These are phyloP conservation scores for Hemithea aestivaria DNA, from an alignment of 2,888 invertebrate species.

Conservation along the genomic window DNA sequence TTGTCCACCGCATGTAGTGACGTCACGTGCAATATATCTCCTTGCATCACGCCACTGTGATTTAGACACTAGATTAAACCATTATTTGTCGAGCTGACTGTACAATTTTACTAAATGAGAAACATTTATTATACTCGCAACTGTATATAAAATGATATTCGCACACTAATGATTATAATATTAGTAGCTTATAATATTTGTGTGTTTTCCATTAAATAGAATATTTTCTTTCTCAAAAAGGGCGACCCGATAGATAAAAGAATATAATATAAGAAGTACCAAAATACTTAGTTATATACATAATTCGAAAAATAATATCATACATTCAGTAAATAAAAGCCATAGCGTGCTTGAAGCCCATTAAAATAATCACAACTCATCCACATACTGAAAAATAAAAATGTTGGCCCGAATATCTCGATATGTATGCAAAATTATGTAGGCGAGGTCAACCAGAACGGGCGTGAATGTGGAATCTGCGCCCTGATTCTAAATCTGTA, in stretches of 20 bases:
- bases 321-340: too few relatives aligned
- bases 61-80: slow-evolving; percentile 20
- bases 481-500: slow-evolving; percentile 18
- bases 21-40: slow-evolving; percentile 21
- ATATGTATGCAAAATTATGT: slow-evolving; percentile 26
- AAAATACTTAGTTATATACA: too few relatives aligned
- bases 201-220: too few relatives aligned
- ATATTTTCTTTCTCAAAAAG: too few relatives aligned
- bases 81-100: slow-evolving; percentile 24
- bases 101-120: slow-evolving; percentile 16
- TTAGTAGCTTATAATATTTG: too few relatives aligned
- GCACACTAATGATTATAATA: too few relatives aligned
- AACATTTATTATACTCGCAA: too few relatives aligned
- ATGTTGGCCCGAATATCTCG: slow-evolving; percentile 12
- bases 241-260: too few relatives aligned
- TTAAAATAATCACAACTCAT: slow-evolving; percentile 2
- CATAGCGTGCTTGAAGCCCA: too few relatives aligned
- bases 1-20: slow-evolving; percentile 15
- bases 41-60: slow-evolving; percentile 18
- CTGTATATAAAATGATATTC: too few relatives aligned
- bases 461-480: slow-evolving; percentile 26
- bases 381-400: slow-evolving; percentile 10
- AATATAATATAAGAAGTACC: too few relatives aligned
- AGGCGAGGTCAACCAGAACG: slow-evolving; percentile 25
- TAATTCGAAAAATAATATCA: too few relatives aligned